phyloP scores from a whole-genome alignment of 1,140 invertebrate genomes.

The Melitaea cinxia region DNA sequence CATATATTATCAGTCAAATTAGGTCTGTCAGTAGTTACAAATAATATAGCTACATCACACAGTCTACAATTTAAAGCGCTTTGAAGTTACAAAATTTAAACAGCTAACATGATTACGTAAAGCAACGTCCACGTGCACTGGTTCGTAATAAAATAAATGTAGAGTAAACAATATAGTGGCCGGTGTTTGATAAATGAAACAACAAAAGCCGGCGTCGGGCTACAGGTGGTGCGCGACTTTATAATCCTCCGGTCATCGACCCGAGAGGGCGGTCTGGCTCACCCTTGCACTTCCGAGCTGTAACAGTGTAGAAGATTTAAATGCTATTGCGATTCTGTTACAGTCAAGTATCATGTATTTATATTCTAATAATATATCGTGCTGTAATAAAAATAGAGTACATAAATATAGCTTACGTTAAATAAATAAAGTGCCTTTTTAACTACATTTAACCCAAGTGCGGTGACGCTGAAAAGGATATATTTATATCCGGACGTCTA shows the following conservation, averaged over 20 bases:
- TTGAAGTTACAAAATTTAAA: not conserved
- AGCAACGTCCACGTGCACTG: not conserved
- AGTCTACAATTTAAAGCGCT: no score
- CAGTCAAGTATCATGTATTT: not conserved
- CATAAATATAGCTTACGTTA: no score
- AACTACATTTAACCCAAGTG: no score
- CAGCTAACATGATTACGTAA: not conserved
- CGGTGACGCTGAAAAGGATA: no score
- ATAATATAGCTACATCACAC: no score
- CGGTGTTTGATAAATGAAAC: slow-evolving; percentile 10
- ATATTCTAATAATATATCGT: not conserved
- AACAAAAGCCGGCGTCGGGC: slow-evolving; percentile 30
- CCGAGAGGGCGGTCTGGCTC: slow-evolving; percentile 53
- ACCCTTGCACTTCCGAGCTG: slow-evolving; percentile 37
- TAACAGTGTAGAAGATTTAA: slow-evolving; percentile 5
- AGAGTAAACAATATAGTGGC: not conserved
- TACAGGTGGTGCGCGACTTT: slow-evolving; percentile 61
- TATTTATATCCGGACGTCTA: no score
- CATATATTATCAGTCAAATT: no score
- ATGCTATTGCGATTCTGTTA: not conserved
- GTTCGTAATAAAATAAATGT: not conserved
- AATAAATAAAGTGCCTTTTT: no score
- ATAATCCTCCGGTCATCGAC: slow-evolving; percentile 71
- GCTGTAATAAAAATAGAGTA: no score
- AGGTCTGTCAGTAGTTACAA: no score